Conservation (phyloP, 2,113 vertebrate species). For the Syrrhaptes paradoxus region DNA sequence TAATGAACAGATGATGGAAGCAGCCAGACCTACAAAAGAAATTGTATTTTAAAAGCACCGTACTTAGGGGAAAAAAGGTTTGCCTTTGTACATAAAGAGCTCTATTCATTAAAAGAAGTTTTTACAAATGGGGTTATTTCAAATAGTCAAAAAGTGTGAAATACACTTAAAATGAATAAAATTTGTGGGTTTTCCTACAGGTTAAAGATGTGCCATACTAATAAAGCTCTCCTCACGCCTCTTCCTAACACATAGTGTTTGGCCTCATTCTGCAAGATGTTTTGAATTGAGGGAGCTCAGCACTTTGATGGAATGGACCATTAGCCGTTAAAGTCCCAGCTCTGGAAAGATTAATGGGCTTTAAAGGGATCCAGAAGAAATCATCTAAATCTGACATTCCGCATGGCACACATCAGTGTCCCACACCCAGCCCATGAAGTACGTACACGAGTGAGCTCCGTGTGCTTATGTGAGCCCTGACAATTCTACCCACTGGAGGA, state of each 20-base stretch:
- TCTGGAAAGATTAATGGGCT: neutral
- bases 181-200: slow-evolving; percentile 46
- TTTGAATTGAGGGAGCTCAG: slow-evolving; percentile 36
- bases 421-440: neutral
- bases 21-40: slow-evolving; percentile 72
- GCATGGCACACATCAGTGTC: neutral
- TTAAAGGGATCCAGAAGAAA: neutral
- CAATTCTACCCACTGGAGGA: neutral
- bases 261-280: slow-evolving; percentile 42
- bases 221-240: slow-evolving; percentile 62
- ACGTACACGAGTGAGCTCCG: accelerated
- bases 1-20: slow-evolving; percentile 66
- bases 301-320: neutral
- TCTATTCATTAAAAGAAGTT: slow-evolving; percentile 62
- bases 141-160: slow-evolving; percentile 59
- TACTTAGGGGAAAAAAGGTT: slow-evolving; percentile 1
- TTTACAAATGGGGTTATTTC: slow-evolving; percentile 63
- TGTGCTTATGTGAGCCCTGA: neutral
- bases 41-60: slow-evolving; percentile 32
- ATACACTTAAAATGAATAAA: slow-evolving; percentile 59
- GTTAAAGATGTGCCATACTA: slow-evolving; percentile 50
- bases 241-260: neutral
- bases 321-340: neutral
- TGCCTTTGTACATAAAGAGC: slow-evolving; percentile 65
- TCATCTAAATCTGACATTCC: neutral